phyloP scores from a whole-genome alignment of 2,888 invertebrate species.

The Erebia ligea region DNA sequence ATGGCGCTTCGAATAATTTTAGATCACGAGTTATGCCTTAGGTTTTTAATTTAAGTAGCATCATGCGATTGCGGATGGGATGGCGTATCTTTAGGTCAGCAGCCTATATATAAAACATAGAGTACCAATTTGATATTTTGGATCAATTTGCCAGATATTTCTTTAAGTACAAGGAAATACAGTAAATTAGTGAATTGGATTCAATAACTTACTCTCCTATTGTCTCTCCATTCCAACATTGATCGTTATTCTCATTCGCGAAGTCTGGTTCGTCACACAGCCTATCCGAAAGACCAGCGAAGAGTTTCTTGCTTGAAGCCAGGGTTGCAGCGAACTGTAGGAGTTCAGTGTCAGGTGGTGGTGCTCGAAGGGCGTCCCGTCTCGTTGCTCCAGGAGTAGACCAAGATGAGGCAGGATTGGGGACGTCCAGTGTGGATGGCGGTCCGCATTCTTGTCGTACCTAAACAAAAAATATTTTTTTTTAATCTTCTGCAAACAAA shows the following conservation, averaged over 20 bases:
- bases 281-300: constrained; percentile 90
- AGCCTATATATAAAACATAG: no score
- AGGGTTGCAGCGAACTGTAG: constrained; percentile 86
- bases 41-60: no score
- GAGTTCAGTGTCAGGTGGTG: constrained; percentile 86
- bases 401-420: constrained; percentile 49
- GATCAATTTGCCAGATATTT: no score
- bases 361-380: constrained; percentile 78
- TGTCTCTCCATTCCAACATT: constrained; percentile 92
- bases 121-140: no score
- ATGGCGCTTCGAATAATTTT: no score
- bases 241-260: constrained; percentile 85
- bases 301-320: constrained; percentile 91
- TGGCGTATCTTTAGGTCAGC: no score
- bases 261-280: constrained; percentile 89
- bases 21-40: no score
- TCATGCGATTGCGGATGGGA: no score
- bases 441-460: constrained; percentile 74
- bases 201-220: constrained; percentile 88
- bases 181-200: not conserved
- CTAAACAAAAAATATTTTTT: constrained; percentile 47
- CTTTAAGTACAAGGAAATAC: no score
- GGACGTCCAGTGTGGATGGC: constrained; percentile 61
- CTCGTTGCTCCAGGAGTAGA: constrained; percentile 57
- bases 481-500: not conserved